These are phyloP conservation scores for chimpanzee (Pan troglodytes) DNA, from an alignment of 2,113 vertebrate species.

Conservation along the genomic window DNA sequence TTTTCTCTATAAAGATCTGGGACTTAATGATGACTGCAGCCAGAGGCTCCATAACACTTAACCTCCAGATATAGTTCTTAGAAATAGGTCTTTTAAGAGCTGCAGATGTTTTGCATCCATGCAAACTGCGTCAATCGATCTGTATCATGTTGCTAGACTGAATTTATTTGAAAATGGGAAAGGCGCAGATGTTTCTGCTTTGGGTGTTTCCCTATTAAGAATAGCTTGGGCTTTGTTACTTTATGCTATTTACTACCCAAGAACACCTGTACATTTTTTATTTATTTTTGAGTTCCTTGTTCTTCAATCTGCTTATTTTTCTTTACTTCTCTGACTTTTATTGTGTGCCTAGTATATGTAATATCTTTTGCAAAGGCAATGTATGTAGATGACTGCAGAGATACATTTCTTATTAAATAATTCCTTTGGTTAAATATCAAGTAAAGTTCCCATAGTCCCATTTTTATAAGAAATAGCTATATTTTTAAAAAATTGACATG, in stretches of 20 bases:
- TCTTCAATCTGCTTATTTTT: neutral
- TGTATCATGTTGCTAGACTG: constrained; percentile 42
- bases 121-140: constrained; percentile 65
- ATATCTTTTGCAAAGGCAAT: neutral
- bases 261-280: neutral
- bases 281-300: neutral
- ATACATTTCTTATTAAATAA: neutral
- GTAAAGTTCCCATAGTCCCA: neutral
- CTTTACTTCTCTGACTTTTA: neutral
- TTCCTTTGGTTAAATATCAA: neutral
- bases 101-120: constrained; percentile 60
- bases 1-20: neutral
- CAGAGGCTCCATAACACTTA: constrained; percentile 39
- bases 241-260: neutral
- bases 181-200: neutral
- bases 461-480: neutral
- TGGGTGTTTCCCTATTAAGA: neutral
- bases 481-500: neutral
- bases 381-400: neutral
- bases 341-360: neutral
- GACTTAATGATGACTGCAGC: constrained; percentile 36
- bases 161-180: constrained; percentile 29
- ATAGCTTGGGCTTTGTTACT: neutral
- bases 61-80: accelerated
- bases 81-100: neutral